phyloP scores from a whole-genome alignment of 2,888 invertebrate species.

The Bimastos eiseni region DNA sequence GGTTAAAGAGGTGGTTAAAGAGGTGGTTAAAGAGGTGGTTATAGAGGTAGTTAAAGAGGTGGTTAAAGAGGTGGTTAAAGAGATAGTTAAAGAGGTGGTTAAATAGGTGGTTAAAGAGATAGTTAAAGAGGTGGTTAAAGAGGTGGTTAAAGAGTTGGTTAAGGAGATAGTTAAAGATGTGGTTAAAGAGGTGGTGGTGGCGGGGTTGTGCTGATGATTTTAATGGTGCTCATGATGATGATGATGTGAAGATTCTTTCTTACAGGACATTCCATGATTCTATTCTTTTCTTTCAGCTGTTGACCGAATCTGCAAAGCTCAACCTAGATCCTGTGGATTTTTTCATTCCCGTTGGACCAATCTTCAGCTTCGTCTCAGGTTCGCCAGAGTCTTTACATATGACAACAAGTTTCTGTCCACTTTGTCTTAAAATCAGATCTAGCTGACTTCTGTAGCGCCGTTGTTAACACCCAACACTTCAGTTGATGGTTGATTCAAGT shows the following conservation, averaged over 20 bases:
- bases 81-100: neutral
- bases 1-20: too few relatives aligned
- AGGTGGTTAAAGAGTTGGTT: neutral
- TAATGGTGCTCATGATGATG: neutral
- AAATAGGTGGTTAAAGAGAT: neutral
- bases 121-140: neutral
- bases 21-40: too few relatives aligned
- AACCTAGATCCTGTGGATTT: conserved; percentile 56
- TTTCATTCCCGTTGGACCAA: conserved; percentile 59
- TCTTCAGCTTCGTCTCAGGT: conserved; percentile 61
- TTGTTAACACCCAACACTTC: too few relatives aligned
- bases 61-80: neutral
- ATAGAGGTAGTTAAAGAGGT: neutral
- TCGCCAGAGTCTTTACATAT: neutral
- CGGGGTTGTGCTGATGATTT: neutral
- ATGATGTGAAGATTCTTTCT: neutral
- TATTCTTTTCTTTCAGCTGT: neutral
- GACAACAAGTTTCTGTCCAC: neutral
- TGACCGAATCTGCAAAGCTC: neutral
- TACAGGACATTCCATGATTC: too few relatives aligned
- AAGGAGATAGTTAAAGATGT: neutral
- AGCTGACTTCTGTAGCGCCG: neutral
- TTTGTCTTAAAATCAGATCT: neutral
- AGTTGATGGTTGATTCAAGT: too few relatives aligned
- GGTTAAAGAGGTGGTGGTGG: neutral